These are phyloP conservation scores for Agonum fuliginosum DNA, from an alignment of 2,888 invertebrate species.

Conservation along the genomic window DNA sequence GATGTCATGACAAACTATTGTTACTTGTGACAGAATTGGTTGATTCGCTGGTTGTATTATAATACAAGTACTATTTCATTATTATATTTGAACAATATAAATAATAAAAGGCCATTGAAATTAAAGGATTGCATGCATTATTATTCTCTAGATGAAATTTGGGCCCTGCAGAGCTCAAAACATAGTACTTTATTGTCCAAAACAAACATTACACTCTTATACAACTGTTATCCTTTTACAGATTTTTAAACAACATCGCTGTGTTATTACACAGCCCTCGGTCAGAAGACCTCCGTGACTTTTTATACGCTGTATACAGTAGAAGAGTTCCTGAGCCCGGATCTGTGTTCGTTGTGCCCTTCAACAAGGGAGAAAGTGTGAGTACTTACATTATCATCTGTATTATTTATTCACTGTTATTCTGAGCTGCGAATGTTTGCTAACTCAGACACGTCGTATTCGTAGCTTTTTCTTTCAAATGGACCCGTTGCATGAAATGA, in stretches of 20 bases:
- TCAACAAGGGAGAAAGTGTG: conserved; percentile 78
- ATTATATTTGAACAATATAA: no score
- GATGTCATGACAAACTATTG: no score
- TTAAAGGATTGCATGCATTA: no score
- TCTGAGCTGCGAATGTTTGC: not conserved
- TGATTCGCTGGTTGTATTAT: no score
- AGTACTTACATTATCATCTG: conserved; percentile 66
- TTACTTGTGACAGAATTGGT: no score
- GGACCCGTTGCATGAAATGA: not conserved
- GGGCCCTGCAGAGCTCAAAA: no score
- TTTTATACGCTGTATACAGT: conserved; percentile 81
- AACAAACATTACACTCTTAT: no score
- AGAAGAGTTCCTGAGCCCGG: conserved; percentile 83
- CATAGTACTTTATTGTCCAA: no score
- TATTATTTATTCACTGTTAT: conserved; percentile 2
- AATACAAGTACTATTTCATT: no score
- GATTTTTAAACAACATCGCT: conserved; percentile 88
- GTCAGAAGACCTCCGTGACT: conserved; percentile 76
- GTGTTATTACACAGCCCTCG: conserved; percentile 80
- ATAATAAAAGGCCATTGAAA: no score
- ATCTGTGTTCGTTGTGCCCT: conserved; percentile 78
- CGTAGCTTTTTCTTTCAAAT: not conserved
- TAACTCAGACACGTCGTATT: not conserved
- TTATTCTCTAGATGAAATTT: no score
- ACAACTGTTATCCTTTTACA: no score